Base-by-base conservation (phyloP, 2,797 vertebrate species). In the Hybognathus amarus region DNA sequence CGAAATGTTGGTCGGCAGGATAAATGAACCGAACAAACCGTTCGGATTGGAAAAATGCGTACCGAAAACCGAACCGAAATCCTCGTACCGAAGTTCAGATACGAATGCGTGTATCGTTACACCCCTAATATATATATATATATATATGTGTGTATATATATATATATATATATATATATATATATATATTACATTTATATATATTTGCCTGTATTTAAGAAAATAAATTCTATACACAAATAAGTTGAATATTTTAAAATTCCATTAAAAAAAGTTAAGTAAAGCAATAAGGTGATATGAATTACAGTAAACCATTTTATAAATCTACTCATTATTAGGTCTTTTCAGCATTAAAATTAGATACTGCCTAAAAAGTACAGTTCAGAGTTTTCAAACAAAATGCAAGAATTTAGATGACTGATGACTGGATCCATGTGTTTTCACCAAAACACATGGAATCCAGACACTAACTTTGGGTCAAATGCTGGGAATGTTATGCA, bases 391-490 rank as follows among this genome's bases (percentile, higher is more conserved):
- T n/a, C 74, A 77, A 76, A 42, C 24, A 76, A 42, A 24, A 54
- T 11, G 33, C 0, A 27, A 18, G 54, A 11, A 38, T 11, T 76
- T 40, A 10, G n/a, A 27, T 45, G 12, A 63, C 33, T 59, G 30
- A 33, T 33, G 30, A 33, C 30, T 33, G 30, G 30, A 33, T 33
- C 30, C 30, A 33, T 33, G 30, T 33, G 18, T 13, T 30, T 71
- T 73, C 8, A 33, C 2, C n/a, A 73, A 64, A 74, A 64, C 20
- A 52, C 33, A 52, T 20, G 27, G 69, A n/a, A 47, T 64, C 10
- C 22, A 33, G 40, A 70, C 36, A 18, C 40, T 81, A 81, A 73
- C 54, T 66, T 52, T 52, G 42, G 13, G 27, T 74, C 27, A 64
- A 50, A 63, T 63, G 20, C 15, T 38, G 13, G 30, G 42, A 64